phyloP scores from a whole-genome alignment of 2,888 invertebrate species.

The Schizaphis graminum region DNA sequence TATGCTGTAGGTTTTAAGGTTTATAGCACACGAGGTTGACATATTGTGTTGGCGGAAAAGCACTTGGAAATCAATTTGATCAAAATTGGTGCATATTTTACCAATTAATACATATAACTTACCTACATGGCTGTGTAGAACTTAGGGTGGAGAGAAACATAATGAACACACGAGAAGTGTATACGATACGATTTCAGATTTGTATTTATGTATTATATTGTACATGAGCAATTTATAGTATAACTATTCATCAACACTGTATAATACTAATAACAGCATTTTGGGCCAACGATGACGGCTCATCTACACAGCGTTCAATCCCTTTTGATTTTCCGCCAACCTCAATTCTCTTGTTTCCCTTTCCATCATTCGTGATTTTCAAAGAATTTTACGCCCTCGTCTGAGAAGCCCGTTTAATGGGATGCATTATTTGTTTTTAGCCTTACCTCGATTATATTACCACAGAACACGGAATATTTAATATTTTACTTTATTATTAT shows the following conservation, averaged over 20 bases:
- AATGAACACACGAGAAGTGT: background rate
- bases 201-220: background rate
- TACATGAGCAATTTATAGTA: background rate
- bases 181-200: background rate
- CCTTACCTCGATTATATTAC: background rate
- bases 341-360: background rate
- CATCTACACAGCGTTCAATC: background rate
- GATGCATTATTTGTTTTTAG: background rate
- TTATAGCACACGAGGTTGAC: background rate
- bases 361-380: background rate
- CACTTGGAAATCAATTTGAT: background rate
- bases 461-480: background rate
- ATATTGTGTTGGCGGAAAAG: background rate
- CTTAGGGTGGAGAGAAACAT: background rate
- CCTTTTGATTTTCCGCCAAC: background rate
- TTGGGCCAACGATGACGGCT: background rate
- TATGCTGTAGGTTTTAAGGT: background rate
- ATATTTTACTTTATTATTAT: background rate
- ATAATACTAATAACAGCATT: background rate
- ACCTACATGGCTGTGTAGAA: background rate
- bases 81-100: background rate
- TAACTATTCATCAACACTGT: background rate
- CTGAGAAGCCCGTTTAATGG: slow-evolving; percentile 1
- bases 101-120: background rate
- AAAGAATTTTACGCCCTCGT: background rate